Conservation (phyloP, 1,140 invertebrate species). For the Macrobrachium rosenbergii region DNA sequence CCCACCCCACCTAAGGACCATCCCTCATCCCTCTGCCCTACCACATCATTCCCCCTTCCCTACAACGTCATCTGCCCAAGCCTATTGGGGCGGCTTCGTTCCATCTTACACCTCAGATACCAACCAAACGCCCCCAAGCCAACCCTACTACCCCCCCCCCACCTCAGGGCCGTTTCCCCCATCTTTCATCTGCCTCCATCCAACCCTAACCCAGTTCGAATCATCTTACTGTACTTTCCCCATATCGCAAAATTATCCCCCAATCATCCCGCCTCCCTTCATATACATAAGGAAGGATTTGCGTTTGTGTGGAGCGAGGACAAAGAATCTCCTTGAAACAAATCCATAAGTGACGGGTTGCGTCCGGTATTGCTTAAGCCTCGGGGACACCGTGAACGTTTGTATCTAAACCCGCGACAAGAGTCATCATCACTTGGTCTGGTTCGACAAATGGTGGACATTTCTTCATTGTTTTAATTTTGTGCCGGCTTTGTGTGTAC, state of each 20-base stretch:
- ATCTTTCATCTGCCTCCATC: background rate
- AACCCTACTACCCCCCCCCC: background rate
- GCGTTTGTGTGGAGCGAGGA: too few species aligned
- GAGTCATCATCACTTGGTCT: too few species aligned
- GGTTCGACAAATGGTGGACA: too few species aligned
- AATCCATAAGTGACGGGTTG: too few species aligned
- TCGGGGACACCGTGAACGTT: too few species aligned
- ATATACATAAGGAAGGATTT: too few species aligned
- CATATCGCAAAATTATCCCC: background rate
- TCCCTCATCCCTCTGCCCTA: background rate
- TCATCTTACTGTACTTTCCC: background rate
- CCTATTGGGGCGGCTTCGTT: slow-evolving; percentile 1
- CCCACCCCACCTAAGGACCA: background rate
- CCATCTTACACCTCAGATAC: background rate
- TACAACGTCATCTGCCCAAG: slow-evolving; percentile 35
- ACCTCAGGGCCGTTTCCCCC: background rate
- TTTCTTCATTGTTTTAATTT: too few species aligned
- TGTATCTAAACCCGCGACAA: too few species aligned
- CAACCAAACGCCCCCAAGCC: background rate
- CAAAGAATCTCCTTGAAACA: too few species aligned
- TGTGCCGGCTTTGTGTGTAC: too few species aligned
- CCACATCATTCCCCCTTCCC: background rate
- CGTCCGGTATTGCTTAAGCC: too few species aligned
- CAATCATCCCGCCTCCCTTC: background rate
- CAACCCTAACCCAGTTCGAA: background rate